phyloP scores from a whole-genome alignment of 2,797 vertebrate genomes.

The Oceanodroma leucorhoa region DNA sequence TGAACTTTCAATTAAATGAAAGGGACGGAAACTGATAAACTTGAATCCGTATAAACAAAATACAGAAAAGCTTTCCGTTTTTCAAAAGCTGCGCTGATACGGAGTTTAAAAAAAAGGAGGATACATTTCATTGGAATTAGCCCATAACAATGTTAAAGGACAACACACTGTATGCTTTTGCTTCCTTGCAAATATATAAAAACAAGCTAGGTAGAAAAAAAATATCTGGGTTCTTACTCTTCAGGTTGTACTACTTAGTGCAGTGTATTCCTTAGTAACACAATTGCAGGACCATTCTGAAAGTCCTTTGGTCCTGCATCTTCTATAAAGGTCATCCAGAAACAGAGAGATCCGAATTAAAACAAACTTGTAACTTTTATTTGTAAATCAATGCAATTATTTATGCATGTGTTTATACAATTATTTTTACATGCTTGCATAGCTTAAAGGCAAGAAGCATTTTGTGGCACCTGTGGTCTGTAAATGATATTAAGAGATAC shows the following conservation, averaged over 20 bases:
- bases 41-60: neutral
- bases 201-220: neutral
- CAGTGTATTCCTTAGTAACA: neutral
- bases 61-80: neutral
- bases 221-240: neutral
- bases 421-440: neutral
- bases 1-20: conserved; percentile 6
- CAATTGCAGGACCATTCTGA: neutral
- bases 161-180: neutral
- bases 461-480: neutral
- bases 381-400: neutral
- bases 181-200: neutral
- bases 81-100: neutral
- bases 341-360: neutral
- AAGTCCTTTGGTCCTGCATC: neutral
- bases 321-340: neutral
- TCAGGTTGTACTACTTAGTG: neutral
- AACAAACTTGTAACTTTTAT: neutral
- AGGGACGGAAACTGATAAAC: conserved; percentile 22
- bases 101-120: neutral
- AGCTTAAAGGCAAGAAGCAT: neutral
- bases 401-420: neutral
- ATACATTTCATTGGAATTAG: neutral
- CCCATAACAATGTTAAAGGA: neutral
- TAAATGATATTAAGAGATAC: neutral